These are phyloP conservation scores for Hipparchia semele DNA, from an alignment of 2,888 invertebrate genomes.

Conservation along the genomic window DNA sequence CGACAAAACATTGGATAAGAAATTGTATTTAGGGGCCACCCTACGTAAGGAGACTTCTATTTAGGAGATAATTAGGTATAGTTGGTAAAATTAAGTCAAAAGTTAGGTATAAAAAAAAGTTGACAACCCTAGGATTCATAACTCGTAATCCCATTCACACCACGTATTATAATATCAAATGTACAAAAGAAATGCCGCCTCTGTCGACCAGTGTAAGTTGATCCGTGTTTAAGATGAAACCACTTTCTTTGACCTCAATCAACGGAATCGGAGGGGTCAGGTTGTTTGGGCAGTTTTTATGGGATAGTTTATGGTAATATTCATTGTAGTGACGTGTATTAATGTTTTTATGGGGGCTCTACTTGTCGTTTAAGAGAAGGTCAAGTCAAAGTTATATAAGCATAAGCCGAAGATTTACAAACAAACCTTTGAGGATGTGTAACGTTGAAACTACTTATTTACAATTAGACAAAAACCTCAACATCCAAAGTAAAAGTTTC, in stretches of 20 bases:
- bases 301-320: slow-evolving; percentile 5
- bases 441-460: no score
- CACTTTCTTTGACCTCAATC: background rate
- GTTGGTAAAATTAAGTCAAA: no score
- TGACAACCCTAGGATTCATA: background rate
- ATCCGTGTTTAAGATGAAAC: slow-evolving; percentile 2
- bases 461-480: no score
- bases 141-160: slow-evolving; percentile 15
- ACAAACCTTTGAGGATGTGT: no score
- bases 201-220: background rate
- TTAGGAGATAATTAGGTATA: no score
- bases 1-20: no score
- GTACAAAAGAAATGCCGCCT: slow-evolving; percentile 16
- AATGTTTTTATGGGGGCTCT: slow-evolving; percentile 8
- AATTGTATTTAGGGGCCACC: no score
- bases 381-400: no score
- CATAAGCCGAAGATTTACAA: no score
- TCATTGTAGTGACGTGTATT: slow-evolving; percentile 2
- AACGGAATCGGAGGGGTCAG: background rate
- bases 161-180: slow-evolving; percentile 18
- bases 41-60: no score
- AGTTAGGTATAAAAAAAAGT: no score
- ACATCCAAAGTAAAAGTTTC: no score
- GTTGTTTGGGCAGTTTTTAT: slow-evolving; percentile 8
- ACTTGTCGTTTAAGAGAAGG: background rate